Evolutionary conservation across 1,140 invertebrate genomes (phyloP).

Genomic region (Cyclargus thomasi): DNA sequence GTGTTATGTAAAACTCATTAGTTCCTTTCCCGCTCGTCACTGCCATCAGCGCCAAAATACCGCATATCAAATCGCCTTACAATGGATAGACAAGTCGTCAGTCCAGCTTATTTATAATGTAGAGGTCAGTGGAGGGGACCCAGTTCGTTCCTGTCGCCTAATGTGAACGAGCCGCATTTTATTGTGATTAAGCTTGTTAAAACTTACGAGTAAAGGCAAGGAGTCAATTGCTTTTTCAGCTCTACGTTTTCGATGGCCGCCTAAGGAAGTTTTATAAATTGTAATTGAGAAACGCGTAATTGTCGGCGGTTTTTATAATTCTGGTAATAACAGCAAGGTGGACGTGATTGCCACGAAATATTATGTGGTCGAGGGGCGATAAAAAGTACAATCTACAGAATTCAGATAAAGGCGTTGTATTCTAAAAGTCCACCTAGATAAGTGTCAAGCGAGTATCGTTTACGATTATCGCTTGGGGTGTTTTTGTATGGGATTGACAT

Average conservation of each 20-base stretch:
- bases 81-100: no score
- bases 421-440: no score
- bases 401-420: neutral
- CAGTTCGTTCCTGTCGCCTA: neutral
- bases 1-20: no score
- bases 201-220: neutral
- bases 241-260: neutral
- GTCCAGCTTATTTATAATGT: no score
- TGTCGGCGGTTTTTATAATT: neutral
- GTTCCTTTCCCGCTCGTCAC: no score
- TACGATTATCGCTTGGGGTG: no score
- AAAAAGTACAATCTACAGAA: neutral
- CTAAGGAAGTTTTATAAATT: constrained; percentile 12
- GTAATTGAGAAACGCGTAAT: neutral
- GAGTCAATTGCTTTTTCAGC: neutral
- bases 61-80: no score
- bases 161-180: neutral
- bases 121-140: no score
- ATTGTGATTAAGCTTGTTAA: constrained; percentile 13
- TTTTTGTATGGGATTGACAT: no score
- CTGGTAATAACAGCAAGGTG: neutral
- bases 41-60: no score
- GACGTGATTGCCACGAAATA: neutral
- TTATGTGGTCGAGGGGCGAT: neutral
- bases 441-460: no score